Percentiles rank a stretch among this genome's conserved stretches.
phyloP scores from a whole-genome alignment of 1,140 invertebrate species.

The Maconellicoccus hirsutus region DNA sequence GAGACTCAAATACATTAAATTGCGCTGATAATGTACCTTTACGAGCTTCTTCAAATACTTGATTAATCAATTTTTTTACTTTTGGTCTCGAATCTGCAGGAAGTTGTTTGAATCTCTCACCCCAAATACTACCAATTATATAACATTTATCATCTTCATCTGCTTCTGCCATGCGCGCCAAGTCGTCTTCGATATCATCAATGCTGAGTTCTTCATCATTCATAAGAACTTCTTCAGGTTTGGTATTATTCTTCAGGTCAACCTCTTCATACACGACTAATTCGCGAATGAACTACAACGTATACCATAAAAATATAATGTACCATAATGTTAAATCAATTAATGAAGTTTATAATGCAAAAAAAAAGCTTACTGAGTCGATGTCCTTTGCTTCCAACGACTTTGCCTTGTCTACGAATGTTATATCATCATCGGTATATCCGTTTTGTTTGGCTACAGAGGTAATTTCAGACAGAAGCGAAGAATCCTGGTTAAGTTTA shows the following conservation, averaged over 20 bases:
- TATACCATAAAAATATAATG: neutral
- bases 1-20: neutral
- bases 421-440: neutral
- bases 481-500: neutral
- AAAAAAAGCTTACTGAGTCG: neutral
- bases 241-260: neutral
- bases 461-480: neutral
- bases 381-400: neutral
- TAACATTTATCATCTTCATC: conserved; percentile 10
- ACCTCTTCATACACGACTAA: neutral
- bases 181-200: neutral
- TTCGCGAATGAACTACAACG: neutral
- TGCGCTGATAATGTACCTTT: neutral
- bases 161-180: neutral
- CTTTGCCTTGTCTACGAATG: neutral
- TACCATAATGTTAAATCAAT: neutral
- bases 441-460: neutral
- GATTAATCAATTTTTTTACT: neutral
- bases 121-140: neutral
- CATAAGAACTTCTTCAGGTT: neutral
- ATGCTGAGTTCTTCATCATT: neutral
- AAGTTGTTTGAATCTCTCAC: neutral
- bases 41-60: neutral
- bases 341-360: no score
- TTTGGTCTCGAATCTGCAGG: neutral